phyloP scores from a whole-genome alignment of 1,140 invertebrate genomes.

The Carcinoscorpius rotundicauda region DNA sequence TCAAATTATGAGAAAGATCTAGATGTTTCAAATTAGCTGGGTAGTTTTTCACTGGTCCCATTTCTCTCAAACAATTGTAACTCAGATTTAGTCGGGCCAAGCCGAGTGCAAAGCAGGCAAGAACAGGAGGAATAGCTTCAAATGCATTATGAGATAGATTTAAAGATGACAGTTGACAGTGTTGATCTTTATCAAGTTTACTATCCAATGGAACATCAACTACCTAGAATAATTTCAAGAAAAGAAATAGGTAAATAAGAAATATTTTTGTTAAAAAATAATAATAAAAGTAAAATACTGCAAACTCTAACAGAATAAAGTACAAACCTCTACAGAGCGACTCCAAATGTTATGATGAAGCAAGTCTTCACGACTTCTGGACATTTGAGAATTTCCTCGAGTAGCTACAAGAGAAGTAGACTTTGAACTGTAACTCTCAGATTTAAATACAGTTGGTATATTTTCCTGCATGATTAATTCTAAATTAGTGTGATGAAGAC shows the following conservation, averaged over 20 bases:
- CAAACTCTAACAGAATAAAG: background rate
- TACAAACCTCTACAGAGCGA: slow-evolving; percentile 48
- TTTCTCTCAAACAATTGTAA: slow-evolving; percentile 55
- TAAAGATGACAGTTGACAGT: slow-evolving; percentile 52
- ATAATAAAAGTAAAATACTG: background rate
- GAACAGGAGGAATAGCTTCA: slow-evolving; percentile 63
- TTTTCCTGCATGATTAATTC: background rate
- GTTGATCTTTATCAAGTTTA: slow-evolving; percentile 17
- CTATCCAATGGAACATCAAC: slow-evolving; percentile 31
- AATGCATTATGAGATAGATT: slow-evolving; percentile 89
- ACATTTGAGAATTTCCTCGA: slow-evolving; percentile 9
- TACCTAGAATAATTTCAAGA: slow-evolving; percentile 6
- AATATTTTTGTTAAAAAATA: background rate
- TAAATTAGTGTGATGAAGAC: slow-evolving; percentile 12
- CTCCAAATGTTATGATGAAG: slow-evolving; percentile 60
- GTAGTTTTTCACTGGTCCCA: slow-evolving; percentile 81
- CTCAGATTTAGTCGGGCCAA: slow-evolving; percentile 79
- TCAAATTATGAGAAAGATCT: slow-evolving; percentile 85
- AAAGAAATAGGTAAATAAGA: background rate
- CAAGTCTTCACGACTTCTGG: slow-evolving; percentile 33
- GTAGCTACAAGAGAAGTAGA: slow-evolving; percentile 9
- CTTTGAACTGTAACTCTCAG: slow-evolving; percentile 8
- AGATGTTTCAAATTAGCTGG: slow-evolving; percentile 77
- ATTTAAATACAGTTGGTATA: slow-evolving; percentile 9
- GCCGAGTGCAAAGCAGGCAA: slow-evolving; percentile 76